phyloP scores from a whole-genome alignment of 2,797 vertebrate genomes.

The Lates japonicus region DNA sequence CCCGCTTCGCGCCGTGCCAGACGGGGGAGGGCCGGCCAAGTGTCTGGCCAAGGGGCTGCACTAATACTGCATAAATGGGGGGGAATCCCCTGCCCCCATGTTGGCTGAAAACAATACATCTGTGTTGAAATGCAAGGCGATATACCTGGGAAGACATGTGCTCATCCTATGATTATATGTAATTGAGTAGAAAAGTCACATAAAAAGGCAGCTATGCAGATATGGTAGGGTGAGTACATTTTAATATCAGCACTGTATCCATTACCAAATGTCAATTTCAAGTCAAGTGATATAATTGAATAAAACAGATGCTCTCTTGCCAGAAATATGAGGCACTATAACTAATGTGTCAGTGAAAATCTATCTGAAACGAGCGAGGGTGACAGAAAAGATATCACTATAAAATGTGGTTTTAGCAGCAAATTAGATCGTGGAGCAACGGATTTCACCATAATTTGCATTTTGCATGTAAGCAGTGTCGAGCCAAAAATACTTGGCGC shows the following conservation, averaged over 20 bases:
- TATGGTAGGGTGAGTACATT: constrained; percentile 66
- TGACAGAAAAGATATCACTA: constrained; percentile 79
- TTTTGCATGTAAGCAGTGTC: constrained; percentile 81
- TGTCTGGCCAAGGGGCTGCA: constrained; percentile 84
- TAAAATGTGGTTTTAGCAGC: constrained; percentile 79
- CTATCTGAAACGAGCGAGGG: constrained; percentile 62
- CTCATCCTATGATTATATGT: constrained; percentile 71
- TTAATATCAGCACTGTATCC: constrained; percentile 75
- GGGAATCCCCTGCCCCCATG: constrained; percentile 72
- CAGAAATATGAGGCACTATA: constrained; percentile 72
- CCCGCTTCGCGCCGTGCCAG: constrained; percentile 74
- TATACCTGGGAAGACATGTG: constrained; percentile 72
- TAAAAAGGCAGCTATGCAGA: constrained; percentile 64
- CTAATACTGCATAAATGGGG: constrained; percentile 77
- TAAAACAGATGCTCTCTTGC: constrained; percentile 73
- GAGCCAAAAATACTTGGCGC: constrained; percentile 83
- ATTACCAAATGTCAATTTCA: constrained; percentile 79
- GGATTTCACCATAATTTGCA: constrained; percentile 81
- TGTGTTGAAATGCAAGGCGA: constrained; percentile 70
- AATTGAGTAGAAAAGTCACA: constrained; percentile 67
- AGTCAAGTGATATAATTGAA: constrained; percentile 81
- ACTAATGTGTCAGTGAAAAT: constrained; percentile 76
- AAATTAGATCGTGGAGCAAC: constrained; percentile 78
- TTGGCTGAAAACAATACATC: constrained; percentile 76
- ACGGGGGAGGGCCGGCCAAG: constrained; percentile 78